Evolutionary conservation across 2,797 vertebrate genomes (phyloP), one percentile per base, ranked within the genome.

Genomic region (Sebastes trivittatus): DNA sequence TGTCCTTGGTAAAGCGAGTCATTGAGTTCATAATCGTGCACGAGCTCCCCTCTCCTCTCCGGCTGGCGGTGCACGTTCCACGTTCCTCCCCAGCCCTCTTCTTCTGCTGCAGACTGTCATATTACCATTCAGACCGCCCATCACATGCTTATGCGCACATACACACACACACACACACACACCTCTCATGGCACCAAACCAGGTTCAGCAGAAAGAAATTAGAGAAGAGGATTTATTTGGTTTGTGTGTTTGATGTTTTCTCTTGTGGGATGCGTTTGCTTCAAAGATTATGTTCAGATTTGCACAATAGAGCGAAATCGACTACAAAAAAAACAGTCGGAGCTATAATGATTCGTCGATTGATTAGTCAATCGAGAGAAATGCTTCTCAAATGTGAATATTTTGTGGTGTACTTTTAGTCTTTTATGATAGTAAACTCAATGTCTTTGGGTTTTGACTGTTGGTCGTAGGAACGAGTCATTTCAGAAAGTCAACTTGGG

Each of bases 11-110:
- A 58, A 67, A 79, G 75, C 63, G 69, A 89, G 93, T 94, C 92
- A 92, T 65, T 4, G 93, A 82, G 92, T 94, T 93, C 91, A 92
- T 71, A 25, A 84, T 79, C 72, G 66, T 82, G 78, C 85, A 54
- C 72, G 2, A 56, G 59, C 84, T 59, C 56, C 46, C 34, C 78
- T 73, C 68, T 69, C 18, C 34, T 75, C 78, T 27, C 58, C 49
- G 75, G 66, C 69, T 78, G 78, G 22, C 27, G 1, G 75, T 30
- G 83, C 82, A 52, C 69, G 16, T 23, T 32, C 46, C 78, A 52
- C 69, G 9, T 25, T 59, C 60, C 67, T 78, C 78, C 54, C n/a
- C 62, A 6, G 13, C 54, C 23, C 62, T 68, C 32, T 29, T 63
- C 42, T 23, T 61, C 85, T 3, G 9, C 85, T 72, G 76, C 89